phyloP scores from a whole-genome alignment of 2,113 vertebrate genomes.

The Argyrosomus japonicus region DNA sequence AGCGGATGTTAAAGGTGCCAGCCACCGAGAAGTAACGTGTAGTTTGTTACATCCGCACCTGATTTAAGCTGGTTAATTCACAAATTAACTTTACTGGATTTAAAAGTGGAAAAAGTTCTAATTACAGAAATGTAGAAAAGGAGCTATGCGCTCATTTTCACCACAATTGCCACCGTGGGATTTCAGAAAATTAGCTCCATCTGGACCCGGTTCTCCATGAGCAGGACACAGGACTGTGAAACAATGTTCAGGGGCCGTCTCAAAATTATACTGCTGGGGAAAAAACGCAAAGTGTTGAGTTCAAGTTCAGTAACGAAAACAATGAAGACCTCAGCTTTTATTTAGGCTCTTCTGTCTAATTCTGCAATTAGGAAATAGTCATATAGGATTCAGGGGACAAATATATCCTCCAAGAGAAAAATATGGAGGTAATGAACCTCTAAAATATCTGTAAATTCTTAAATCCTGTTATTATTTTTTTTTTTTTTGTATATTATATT shows the following conservation, averaged over 20 bases:
- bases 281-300: neutral
- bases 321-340: neutral
- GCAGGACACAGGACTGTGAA: neutral
- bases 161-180: neutral
- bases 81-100: neutral
- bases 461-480: neutral
- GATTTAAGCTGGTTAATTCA: neutral
- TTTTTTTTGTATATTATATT: neutral
- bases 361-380: neutral
- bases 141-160: neutral
- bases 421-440: too few relatives aligned
- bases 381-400: too few relatives aligned
- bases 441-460: too few relatives aligned
- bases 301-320: neutral
- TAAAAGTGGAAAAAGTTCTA: neutral
- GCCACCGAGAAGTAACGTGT: neutral
- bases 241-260: conserved; percentile 37
- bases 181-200: neutral
- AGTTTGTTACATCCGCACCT: neutral
- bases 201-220: neutral
- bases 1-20: neutral
- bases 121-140: neutral
- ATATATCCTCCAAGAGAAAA: too few relatives aligned
- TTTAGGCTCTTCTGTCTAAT: too few relatives aligned
- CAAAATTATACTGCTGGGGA: neutral